Base-by-base conservation (phyloP, 2,797 vertebrate genomes). In the Myotis findleyi region DNA sequence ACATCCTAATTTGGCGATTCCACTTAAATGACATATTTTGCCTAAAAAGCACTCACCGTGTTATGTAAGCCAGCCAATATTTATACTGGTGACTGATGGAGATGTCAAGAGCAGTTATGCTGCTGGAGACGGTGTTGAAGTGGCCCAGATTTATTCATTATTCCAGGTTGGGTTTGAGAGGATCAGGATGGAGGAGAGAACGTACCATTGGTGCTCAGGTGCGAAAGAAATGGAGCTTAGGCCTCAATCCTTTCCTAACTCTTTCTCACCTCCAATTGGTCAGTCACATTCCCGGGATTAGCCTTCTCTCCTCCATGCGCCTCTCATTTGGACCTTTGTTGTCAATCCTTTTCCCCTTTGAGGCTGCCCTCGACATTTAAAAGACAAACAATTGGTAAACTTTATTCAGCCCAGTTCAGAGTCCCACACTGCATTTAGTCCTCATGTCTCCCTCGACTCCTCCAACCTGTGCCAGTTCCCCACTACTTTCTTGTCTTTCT, bases 361-460 rank as follows among this genome's bases (percentile, higher is more conserved):
- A 73, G 41, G 25, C 33, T 38, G 25, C 49, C 66, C 10, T 69
- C 7, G 3, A n/a, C 14, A 55, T 66, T 49, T 9, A 33, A 66
- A 23, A 82, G 23, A 72, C 12, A 44, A 44, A 41, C 5, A n/a
- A 12, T 5, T 49, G 30, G 59, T 53, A 30, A 17, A 41, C 55
- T 88, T 73, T 20, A 21, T 38, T 53, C 77, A 71, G 44, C 57
- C 36, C 13, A 4, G 0, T 17, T 38, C 27, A 55, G 62, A 4
- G 2, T 25, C 55, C 8, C 2, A 9, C 3, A 0, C 3, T 20
- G 57, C n/a, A 20, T 47, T 23, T 38, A 17, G 27, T 62, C 49
- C 76, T 23, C 55, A 1, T 27, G 6, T 17, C 51, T 62, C 36
- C 16, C 41, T 71, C 6, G 44, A 20, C n/a, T 44, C 59, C 16